A percentile compares a stretch with the other conserved stretches of the same genome.
Conservation (phyloP, 1,140 invertebrate species). For the Idris sp. region DNA sequence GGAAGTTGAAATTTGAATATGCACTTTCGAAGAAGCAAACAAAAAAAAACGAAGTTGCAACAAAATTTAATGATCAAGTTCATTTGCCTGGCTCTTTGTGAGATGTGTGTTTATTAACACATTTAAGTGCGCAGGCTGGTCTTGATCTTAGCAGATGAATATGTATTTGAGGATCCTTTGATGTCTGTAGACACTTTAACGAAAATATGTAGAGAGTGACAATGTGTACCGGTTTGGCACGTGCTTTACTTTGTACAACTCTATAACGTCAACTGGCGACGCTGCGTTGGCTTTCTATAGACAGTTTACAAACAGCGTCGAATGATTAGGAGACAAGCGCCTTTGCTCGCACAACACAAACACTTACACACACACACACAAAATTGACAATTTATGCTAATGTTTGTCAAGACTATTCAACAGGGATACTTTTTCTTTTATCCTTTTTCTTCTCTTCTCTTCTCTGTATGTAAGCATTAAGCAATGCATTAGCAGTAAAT, state of each 20-base stretch:
- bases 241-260: conserved; percentile 58
- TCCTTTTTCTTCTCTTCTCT: no score
- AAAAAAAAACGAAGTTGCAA: no score
- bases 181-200: conserved; percentile 38
- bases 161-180: conserved; percentile 37
- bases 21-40: no score
- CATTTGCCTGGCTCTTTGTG: no score
- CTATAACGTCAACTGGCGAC: conserved; percentile 32
- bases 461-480: no score
- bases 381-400: conserved; percentile 35
- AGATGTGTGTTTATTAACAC: conserved; percentile 4
- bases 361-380: no score
- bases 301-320: conserved; percentile 56
- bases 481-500: not conserved
- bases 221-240: conserved; percentile 61
- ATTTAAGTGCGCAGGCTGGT: conserved; percentile 1
- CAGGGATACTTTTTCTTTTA: conserved; percentile 4
- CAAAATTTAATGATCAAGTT: no score
- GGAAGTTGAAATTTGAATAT: no score
- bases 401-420: conserved; percentile 23
- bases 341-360: no score
- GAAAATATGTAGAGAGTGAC: conserved; percentile 55
- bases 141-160: conserved; percentile 22
- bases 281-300: conserved; percentile 41
- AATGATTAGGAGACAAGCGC: conserved; percentile 27